Conservation (phyloP, 23 tunicate species). For the Oikopleura vanhoeffeni region DNA sequence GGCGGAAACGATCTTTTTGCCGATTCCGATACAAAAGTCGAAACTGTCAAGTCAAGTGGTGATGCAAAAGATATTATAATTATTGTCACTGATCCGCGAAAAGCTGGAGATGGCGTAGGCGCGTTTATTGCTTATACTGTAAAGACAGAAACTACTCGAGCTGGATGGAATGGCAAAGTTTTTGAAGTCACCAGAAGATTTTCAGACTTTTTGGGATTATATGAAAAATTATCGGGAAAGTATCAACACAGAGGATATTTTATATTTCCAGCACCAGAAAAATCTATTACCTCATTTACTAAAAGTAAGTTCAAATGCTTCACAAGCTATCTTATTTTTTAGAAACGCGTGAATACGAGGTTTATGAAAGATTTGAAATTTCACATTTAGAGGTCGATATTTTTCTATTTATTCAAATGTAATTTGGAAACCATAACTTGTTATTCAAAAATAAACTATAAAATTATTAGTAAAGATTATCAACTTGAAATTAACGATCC, state of each 20-base stretch:
- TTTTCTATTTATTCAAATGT: too few relatives aligned
- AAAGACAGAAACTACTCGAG: background rate
- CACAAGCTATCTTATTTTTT: too few relatives aligned
- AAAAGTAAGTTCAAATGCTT: too few relatives aligned
- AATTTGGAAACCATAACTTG: too few relatives aligned
- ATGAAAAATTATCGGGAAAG: background rate
- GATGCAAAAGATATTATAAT: background rate
- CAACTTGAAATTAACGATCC: too few relatives aligned
- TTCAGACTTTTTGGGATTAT: background rate
- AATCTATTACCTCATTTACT: background rate
- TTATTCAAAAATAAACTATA: too few relatives aligned
- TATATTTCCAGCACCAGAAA: constrained; percentile 6
- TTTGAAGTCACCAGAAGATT: background rate
- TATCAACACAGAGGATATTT: constrained; percentile 14
- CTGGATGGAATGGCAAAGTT: background rate
- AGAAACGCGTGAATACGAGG: too few relatives aligned
- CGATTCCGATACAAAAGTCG: background rate
- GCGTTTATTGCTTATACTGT: background rate
- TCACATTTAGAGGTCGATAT: too few relatives aligned
- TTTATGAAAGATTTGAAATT: too few relatives aligned
- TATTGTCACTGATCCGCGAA: background rate
- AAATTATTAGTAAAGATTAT: too few relatives aligned
- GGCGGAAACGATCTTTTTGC: background rate
- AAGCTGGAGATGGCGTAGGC: constrained; percentile 11
- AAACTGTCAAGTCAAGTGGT: background rate